These are phyloP conservation scores for Porites evermanni DNA, from an alignment of 92 coral and sea anemone genomes.

Conservation along the genomic window DNA sequence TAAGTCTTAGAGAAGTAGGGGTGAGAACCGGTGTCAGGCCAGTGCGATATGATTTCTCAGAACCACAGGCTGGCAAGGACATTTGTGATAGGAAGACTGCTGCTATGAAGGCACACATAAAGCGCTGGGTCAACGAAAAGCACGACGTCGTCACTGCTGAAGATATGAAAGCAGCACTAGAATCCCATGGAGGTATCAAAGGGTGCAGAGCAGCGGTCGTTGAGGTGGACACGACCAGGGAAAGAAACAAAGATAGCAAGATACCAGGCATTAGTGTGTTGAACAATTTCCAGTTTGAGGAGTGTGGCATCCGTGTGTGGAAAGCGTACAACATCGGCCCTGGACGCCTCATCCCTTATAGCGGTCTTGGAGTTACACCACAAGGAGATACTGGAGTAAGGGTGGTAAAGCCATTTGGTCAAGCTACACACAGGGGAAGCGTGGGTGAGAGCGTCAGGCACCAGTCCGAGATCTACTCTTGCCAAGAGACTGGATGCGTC, in stretches of 20 bases:
- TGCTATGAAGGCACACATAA: conserved; percentile 61
- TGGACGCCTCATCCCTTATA: conserved; percentile 53
- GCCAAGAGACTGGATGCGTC: conserved; percentile 33
- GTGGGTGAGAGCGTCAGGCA: too few species aligned
- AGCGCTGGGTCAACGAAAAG: not conserved
- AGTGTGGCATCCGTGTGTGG: conserved; percentile 8
- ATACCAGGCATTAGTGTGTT: too few species aligned
- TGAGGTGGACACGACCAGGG: too few species aligned
- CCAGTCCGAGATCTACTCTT: not conserved
- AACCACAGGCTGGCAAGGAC: conserved; percentile 67
- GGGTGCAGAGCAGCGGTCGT: too few species aligned
- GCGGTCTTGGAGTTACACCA: conserved; percentile 19
- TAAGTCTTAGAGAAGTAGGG: conserved; percentile 45
- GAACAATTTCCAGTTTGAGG: too few species aligned
- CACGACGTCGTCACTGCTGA: too few species aligned
- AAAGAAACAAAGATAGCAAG: too few species aligned
- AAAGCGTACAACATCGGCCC: conserved; percentile 53
- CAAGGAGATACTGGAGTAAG: conserved; percentile 23
- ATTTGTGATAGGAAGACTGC: conserved; percentile 63
- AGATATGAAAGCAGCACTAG: too few species aligned
- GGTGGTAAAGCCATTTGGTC: too few species aligned
- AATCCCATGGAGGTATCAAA: too few species aligned
- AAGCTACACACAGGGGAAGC: too few species aligned
- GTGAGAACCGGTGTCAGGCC: conserved; percentile 46
- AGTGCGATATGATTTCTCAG: conserved; percentile 60